A percentile compares a stretch with the other conserved stretches of the same genome.
These are phyloP conservation scores for Coranthus polyacanthus DNA, from an alignment of 2,797 vertebrate genomes.

Conservation along the genomic window DNA sequence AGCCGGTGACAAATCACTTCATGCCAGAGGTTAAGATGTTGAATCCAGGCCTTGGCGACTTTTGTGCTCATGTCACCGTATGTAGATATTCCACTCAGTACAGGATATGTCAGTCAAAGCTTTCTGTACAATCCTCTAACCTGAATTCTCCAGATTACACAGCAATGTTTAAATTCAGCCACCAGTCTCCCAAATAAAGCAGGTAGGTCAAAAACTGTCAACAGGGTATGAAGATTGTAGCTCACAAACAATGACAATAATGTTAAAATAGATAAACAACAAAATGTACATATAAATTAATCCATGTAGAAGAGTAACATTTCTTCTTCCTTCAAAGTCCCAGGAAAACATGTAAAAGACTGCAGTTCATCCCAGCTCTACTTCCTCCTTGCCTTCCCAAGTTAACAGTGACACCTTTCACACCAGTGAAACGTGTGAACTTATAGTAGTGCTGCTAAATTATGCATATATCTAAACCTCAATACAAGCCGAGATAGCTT, in stretches of 20 bases:
- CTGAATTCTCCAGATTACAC: conserved; percentile 63
- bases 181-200: conserved; percentile 77
- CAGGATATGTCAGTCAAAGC: conserved; percentile 71
- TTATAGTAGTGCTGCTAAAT: conserved; percentile 72
- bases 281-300: conserved; percentile 76
- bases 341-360: conserved; percentile 60
- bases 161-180: conserved; percentile 68
- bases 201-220: conserved; percentile 72
- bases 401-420: conserved; percentile 57
- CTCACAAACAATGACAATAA: conserved; percentile 75
- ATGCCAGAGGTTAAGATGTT: conserved; percentile 64
- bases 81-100: conserved; percentile 59
- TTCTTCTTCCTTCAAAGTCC: conserved; percentile 74
- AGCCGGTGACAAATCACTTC: conserved; percentile 79
- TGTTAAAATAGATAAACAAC: conserved; percentile 69
- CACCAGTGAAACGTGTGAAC: conserved; percentile 63
- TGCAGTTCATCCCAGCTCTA: conserved; percentile 47
- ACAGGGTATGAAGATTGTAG: conserved; percentile 72
- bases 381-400: conserved; percentile 41
- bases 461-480: conserved; percentile 75
- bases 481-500: conserved; percentile 62
- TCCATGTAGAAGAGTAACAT: conserved; percentile 60
- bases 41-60: conserved; percentile 44
- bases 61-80: conserved; percentile 67
- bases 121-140: conserved; percentile 61